Evolutionary conservation across 2,888 invertebrate species (phyloP), one percentile per base, ranked within the genome.

Genomic region (Troides oblongomaculatus): DNA sequence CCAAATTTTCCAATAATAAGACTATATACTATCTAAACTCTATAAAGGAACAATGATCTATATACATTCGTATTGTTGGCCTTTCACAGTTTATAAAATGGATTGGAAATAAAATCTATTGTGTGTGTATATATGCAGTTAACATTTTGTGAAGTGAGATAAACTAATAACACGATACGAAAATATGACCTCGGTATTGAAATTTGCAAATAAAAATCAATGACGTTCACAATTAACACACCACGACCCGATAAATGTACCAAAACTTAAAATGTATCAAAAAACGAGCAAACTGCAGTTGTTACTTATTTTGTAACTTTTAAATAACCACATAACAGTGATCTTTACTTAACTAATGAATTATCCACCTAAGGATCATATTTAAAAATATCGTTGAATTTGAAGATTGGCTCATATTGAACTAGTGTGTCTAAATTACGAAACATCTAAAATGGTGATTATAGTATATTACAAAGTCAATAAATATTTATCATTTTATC

Each of bases 141-240:
- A 30, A n/a, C 21, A 50, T 14, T 60, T 17, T 8, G 17, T 18
- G 58, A 30, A 63, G 23, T 23, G 21, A 64, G 53, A 14, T 39
- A 23, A 64, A 68, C 60, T 56, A 23, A 23, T n/a, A 59, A 25
- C 14, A 60, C 60, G 64, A 64, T 60, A 46, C 56, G 30, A 65
- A 58, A 58, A 50, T n/a, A 60, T 65, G 69, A 36, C 65, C 69
- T 69, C 58, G 62, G 57, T 68, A 46, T 69, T 65, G 23, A 57
- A 43, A 62, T 65, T 69, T 36, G 69, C 65, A 58, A 69, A 65
- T 62, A 57, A 65, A 65, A 43, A 57, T 62, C 69, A 69, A 65
- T 69, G 65, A 65, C 58, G 62, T 61, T 58, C 50, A 57, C 57
- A 62, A 66, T 69, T 69, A 69, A 69, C 65, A 69, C 50, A 12